Percentiles rank a stretch among this genome's conserved stretches.
Conservation (phyloP, 2,797 vertebrate genomes). For the Spea hammondii region DNA sequence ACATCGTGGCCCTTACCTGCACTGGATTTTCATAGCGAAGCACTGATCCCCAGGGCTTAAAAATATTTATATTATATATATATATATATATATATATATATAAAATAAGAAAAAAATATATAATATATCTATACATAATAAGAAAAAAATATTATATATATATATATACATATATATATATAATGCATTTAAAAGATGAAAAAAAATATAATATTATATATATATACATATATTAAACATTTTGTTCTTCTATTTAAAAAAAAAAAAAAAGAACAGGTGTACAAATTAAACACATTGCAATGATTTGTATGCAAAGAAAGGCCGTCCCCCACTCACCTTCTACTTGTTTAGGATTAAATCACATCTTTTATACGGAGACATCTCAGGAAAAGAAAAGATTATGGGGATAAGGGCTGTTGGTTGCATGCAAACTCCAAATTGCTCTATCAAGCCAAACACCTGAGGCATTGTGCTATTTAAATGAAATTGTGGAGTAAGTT, state of each 20-base stretch:
- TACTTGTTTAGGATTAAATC: neutral
- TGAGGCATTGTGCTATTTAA: constrained; percentile 25
- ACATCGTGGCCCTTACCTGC: too few species aligned
- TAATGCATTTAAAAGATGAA: too few species aligned
- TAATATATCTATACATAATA: too few species aligned
- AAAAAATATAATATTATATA: too few species aligned
- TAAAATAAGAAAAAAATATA: too few species aligned
- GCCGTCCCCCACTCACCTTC: neutral
- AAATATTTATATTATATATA: too few species aligned
- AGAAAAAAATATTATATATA: too few species aligned
- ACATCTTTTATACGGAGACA: neutral
- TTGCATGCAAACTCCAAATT: neutral
- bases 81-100: too few species aligned
- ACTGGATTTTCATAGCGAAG: too few species aligned
- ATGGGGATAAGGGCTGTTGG: neutral
- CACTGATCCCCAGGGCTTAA: too few species aligned
- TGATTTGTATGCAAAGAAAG: neutral
- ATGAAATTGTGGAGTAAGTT: constrained; percentile 4
- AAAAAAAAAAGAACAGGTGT: neutral
- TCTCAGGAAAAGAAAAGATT: constrained; percentile 9
- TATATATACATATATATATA: too few species aligned
- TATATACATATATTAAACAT: neutral
- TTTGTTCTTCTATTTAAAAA: neutral
- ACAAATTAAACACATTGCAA: neutral
- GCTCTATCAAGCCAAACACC: constrained; percentile 15